These are phyloP conservation scores for Brachionus rotundiformis DNA, from an alignment of 1,140 invertebrate genomes.

Conservation along the genomic window DNA sequence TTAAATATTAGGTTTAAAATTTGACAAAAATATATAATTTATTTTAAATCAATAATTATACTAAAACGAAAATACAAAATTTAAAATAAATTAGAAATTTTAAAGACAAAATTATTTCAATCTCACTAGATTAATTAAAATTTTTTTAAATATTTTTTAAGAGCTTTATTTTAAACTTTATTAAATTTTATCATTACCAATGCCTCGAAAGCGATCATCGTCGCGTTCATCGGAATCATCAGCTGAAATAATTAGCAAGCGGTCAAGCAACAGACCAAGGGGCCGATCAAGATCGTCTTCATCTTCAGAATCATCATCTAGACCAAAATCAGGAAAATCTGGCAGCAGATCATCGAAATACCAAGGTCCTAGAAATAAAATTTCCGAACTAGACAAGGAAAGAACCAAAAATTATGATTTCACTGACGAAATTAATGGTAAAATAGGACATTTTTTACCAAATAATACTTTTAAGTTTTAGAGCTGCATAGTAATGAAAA, in stretches of 20 bases:
- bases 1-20: no score
- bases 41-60: no score
- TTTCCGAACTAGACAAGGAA: background rate
- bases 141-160: no score
- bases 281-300: background rate
- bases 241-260: background rate
- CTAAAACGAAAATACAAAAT: background rate
- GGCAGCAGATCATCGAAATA: background rate
- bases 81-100: background rate
- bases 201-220: background rate
- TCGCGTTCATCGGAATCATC: background rate
- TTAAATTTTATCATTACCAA: background rate
- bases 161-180: background rate
- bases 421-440: constrained; percentile 14
- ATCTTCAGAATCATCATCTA: constrained; percentile 6
- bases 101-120: background rate
- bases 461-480: background rate
- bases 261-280: background rate
- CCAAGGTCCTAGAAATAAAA: background rate
- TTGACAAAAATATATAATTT: no score
- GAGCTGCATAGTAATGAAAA: constrained; percentile 33
- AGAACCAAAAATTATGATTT: constrained; percentile 33
- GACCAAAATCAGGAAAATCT: constrained; percentile 15
- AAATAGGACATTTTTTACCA: background rate
- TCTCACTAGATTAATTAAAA: no score